Evolutionary conservation across 2,113 vertebrate genomes (phyloP).

Genomic region (Cyphomyrus plagiostoma): DNA sequence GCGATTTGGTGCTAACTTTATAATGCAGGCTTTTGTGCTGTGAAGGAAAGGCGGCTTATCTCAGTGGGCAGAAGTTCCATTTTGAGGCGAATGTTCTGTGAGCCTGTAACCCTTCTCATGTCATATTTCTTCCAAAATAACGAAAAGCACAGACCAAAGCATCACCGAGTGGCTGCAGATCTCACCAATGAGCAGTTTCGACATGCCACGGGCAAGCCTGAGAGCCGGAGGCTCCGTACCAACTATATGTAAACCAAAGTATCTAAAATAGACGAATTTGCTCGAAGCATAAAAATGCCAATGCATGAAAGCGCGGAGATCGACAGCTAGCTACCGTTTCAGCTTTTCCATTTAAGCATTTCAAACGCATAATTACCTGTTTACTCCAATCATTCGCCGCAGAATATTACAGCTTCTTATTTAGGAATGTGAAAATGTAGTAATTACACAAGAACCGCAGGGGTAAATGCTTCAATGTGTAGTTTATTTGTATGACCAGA

Average conservation of each 20-base stretch:
- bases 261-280: constrained; percentile 45
- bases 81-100: not conserved
- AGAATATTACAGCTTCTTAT: constrained; percentile 43
- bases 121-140: constrained; percentile 58
- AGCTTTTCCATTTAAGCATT: constrained; percentile 43
- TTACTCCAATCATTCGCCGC: constrained; percentile 45
- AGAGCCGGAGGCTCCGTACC: constrained; percentile 41
- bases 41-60: not conserved
- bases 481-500: constrained; percentile 18
- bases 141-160: constrained; percentile 72
- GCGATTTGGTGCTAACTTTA: constrained; percentile 2
- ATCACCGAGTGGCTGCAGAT: constrained; percentile 51
- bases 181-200: constrained; percentile 31
- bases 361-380: constrained; percentile 46
- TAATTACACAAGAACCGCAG: constrained; percentile 36
- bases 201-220: constrained; percentile 41
- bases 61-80: not conserved
- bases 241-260: constrained; percentile 61
- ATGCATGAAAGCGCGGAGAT: constrained; percentile 16
- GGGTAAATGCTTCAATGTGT: constrained; percentile 39
- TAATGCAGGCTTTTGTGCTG: not conserved
- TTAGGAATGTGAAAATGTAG: constrained; percentile 28
- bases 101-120: constrained; percentile 26
- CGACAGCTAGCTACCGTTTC: constrained; percentile 18
- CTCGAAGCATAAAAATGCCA: constrained; percentile 44